These are phyloP conservation scores for Meliscaeva auricollis DNA, from an alignment of 2,888 invertebrate species.

Conservation along the genomic window DNA sequence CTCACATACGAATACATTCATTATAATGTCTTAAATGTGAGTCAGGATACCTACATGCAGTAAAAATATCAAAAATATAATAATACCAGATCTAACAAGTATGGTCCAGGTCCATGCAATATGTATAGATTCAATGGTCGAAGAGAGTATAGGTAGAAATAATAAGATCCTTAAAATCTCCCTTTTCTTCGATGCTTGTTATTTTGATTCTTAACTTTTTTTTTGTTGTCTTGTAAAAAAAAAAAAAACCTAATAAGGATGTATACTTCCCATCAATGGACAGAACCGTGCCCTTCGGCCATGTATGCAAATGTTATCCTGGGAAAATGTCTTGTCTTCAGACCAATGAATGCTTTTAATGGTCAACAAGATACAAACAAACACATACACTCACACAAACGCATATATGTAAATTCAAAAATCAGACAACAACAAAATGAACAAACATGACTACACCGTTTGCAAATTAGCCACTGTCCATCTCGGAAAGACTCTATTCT, in stretches of 20 bases:
- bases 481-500: conserved; percentile 56
- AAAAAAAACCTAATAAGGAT: conserved; percentile 49
- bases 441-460: conserved; percentile 70
- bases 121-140: conserved; percentile 32
- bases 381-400: conserved; percentile 12
- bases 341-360: conserved; percentile 73
- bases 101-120: background rate
- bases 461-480: conserved; percentile 76
- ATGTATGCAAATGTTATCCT: conserved; percentile 74
- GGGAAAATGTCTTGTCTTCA: conserved; percentile 74
- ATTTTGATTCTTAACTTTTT: conserved; percentile 32
- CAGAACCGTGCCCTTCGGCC: conserved; percentile 61
- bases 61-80: conserved; percentile 44
- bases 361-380: conserved; percentile 42
- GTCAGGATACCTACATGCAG: conserved; percentile 23
- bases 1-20: background rate
- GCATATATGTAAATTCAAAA: conserved; percentile 14
- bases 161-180: conserved; percentile 74
- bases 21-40: conserved; percentile 11
- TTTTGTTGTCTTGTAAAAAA: background rate
- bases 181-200: conserved; percentile 64
- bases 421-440: conserved; percentile 62
- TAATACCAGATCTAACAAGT: conserved; percentile 58
- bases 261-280: conserved; percentile 58
- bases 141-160: conserved; percentile 52